Evolutionary conservation across 2,797 vertebrate genomes (phyloP).

Genomic region (Pyrocephalus nanus): DNA sequence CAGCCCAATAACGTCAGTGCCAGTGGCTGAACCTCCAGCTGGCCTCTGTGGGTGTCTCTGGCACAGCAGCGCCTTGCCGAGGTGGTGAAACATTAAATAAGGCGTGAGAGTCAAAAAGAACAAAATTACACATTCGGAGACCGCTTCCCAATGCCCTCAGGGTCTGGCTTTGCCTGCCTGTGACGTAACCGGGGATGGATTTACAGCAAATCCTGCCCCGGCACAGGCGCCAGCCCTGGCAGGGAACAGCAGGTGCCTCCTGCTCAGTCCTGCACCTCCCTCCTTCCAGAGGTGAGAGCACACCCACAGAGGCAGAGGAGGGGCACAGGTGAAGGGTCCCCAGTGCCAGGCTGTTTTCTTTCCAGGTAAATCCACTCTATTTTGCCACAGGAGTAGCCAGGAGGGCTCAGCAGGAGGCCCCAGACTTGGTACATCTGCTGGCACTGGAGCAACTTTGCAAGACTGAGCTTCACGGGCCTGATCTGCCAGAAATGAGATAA

Average conservation of each 20-base stretch:
- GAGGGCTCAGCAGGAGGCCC: background rate
- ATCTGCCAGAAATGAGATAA: background rate
- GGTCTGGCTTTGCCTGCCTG: background rate
- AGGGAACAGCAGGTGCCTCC: background rate
- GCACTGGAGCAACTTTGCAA: background rate
- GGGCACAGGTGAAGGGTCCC: background rate
- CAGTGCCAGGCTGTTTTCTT: background rate
- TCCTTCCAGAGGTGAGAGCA: rapidly evolving
- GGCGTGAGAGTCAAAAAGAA: background rate
- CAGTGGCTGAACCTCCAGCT: background rate
- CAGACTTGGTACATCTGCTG: background rate
- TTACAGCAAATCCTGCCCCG: background rate
- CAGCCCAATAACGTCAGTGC: background rate
- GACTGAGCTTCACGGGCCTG: background rate
- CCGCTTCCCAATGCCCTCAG: background rate
- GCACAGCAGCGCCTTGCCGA: background rate
- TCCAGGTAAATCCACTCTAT: rapidly evolving
- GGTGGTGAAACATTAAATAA: slow-evolving; percentile 11
- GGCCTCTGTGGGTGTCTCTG: background rate
- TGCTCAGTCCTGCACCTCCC: background rate
- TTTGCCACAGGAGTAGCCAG: background rate
- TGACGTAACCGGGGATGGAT: background rate
- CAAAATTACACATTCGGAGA: background rate
- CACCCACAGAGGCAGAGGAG: background rate
- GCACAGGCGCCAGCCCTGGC: background rate